These are phyloP conservation scores for Centropus unirufus DNA, from an alignment of 2,113 vertebrate species.

Conservation along the genomic window DNA sequence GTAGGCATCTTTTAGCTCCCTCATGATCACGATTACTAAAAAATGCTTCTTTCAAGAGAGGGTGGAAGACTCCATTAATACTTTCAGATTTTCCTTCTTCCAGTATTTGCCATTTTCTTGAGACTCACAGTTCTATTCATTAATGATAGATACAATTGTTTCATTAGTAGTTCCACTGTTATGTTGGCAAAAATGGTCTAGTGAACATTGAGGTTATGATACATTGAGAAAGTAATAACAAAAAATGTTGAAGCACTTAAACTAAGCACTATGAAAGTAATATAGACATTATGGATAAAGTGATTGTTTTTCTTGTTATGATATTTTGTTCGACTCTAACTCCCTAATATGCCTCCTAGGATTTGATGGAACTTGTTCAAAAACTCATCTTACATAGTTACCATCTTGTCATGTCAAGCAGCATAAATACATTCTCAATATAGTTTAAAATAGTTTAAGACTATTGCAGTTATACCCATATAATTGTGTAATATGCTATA, in stretches of 20 bases:
- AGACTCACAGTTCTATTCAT: neutral
- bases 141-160: neutral
- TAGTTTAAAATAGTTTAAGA: conserved; percentile 9
- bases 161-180: neutral
- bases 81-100: neutral
- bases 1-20: neutral
- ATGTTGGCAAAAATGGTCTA: neutral
- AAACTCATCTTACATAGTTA: conserved; percentile 10
- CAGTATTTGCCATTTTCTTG: neutral
- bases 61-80: neutral
- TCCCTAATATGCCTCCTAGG: neutral
- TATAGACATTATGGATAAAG: neutral
- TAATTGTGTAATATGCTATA: neutral
- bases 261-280: neutral
- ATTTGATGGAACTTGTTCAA: conserved; percentile 22
- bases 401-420: neutral
- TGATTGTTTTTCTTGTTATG: neutral
- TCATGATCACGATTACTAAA: neutral
- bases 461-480: neutral
- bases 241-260: conserved; percentile 30
- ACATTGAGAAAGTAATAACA: neutral
- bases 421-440: neutral
- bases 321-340: neutral
- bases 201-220: neutral
- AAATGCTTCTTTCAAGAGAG: neutral